Conservation (phyloP, 2,888 invertebrate species). For the Hyposoter dolosus region DNA sequence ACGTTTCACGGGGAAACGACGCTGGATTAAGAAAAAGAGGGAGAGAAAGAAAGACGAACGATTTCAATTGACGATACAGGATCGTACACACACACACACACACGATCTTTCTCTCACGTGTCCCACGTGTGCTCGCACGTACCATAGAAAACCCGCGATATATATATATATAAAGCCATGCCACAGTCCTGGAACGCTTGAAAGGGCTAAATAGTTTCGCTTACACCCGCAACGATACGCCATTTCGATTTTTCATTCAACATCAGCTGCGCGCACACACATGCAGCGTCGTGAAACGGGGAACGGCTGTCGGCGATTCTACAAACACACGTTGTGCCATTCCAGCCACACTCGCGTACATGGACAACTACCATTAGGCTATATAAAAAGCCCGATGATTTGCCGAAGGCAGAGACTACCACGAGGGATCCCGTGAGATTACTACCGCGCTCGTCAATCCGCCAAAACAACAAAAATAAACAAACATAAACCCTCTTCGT, state of each 20-base stretch:
- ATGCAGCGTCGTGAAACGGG: constrained; percentile 30
- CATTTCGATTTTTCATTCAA: constrained; percentile 1
- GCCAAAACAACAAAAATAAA: neutral
- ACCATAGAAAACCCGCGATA: neutral
- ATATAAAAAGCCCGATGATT: constrained; percentile 64
- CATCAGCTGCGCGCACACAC: neutral
- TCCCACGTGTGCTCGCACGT: neutral
- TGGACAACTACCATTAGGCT: constrained; percentile 44
- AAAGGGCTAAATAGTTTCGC: neutral
- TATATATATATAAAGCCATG: neutral
- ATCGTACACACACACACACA: neutral
- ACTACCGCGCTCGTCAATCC: constrained; percentile 51
- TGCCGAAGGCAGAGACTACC: constrained; percentile 63
- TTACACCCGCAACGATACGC: constrained; percentile 11
- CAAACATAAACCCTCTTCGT: neutral
- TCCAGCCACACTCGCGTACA: constrained; percentile 1
- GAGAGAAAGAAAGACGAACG: constrained; percentile 22
- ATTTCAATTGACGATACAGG: constrained; percentile 47
- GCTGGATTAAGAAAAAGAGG: neutral
- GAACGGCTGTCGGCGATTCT: constrained; percentile 61
- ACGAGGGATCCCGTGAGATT: constrained; percentile 53
- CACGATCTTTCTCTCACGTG: constrained; percentile 23
- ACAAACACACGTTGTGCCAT: constrained; percentile 62
- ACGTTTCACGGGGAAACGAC: neutral
- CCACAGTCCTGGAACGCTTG: neutral